Percentiles rank a stretch among this genome's conserved stretches.
Conservation (phyloP, 2,113 vertebrate genomes). For the Prietella phreatophila region DNA sequence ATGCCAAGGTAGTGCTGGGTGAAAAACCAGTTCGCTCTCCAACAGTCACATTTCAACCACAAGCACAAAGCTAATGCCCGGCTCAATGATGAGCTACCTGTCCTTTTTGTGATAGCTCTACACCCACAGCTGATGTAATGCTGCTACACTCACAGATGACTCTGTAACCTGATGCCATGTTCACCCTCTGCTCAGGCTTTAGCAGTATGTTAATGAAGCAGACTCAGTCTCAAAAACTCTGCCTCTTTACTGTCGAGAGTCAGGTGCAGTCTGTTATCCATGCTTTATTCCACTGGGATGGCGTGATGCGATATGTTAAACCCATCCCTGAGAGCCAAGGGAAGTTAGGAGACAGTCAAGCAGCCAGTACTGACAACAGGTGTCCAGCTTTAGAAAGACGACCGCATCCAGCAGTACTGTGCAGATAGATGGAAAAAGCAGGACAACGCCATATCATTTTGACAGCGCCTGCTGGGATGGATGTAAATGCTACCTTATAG, state of each 20-base stretch:
- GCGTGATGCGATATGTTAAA: conserved; percentile 32
- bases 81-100: conserved; percentile 39
- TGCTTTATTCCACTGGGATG: conserved; percentile 30
- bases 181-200: conserved; percentile 26
- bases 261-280: conserved; percentile 42
- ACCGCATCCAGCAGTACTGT: conserved; percentile 30
- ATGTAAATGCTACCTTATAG: conserved; percentile 32
- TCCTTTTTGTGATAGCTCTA: conserved; percentile 33
- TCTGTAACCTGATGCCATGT: conserved; percentile 49
- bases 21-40: conserved; percentile 24
- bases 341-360: conserved; percentile 34
- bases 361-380: conserved; percentile 42
- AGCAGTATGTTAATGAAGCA: conserved; percentile 34
- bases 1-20: conserved; percentile 36
- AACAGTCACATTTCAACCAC: conserved; percentile 41
- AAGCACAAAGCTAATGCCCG: conserved; percentile 34
- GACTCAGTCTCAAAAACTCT: conserved; percentile 23
- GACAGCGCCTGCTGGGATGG: conserved; percentile 17
- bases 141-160: conserved; percentile 56
- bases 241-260: conserved; percentile 15
- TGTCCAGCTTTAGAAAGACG: conserved; percentile 28
- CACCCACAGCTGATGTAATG: conserved; percentile 59
- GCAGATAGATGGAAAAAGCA: conserved; percentile 37
- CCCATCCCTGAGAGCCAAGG: conserved; percentile 8
- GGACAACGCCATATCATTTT: conserved; percentile 34